Percentiles rank a stretch among this genome's conserved stretches.
Conservation (phyloP, 1,140 invertebrate genomes). For the Chymomyza costata region DNA sequence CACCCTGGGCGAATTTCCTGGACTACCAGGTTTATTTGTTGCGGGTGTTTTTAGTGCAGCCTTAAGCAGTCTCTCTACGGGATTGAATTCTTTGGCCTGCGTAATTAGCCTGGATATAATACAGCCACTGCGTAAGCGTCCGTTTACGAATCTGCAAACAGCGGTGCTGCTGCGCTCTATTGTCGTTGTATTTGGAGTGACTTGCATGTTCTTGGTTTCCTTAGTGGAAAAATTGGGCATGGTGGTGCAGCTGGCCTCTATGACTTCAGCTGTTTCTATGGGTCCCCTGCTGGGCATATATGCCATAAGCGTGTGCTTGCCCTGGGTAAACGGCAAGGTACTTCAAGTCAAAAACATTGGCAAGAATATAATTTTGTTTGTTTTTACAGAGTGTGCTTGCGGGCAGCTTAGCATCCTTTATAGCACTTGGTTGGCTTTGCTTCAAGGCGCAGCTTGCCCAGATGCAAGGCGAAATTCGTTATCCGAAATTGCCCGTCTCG, state of each 20-base stretch:
- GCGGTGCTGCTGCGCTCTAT: conserved; percentile 82
- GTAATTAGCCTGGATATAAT: conserved; percentile 91
- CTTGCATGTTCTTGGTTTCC: conserved; percentile 82
- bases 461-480: conserved; percentile 79
- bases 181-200: conserved; percentile 81
- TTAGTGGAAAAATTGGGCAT: conserved; percentile 84
- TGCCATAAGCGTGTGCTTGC: conserved; percentile 87
- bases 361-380: neutral
- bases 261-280: conserved; percentile 81
- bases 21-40: conserved; percentile 88
- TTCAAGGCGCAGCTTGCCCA: conserved; percentile 80
- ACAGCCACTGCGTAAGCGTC: conserved; percentile 79
- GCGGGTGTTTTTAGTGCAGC: conserved; percentile 91
- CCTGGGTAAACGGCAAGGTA: conserved; percentile 86
- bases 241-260: conserved; percentile 84
- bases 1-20: conserved; percentile 82
- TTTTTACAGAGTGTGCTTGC: conserved; percentile 50
- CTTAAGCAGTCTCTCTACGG: conserved; percentile 93
- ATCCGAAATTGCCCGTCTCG: conserved; percentile 79
- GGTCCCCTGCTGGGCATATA: conserved; percentile 89
- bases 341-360: no score
- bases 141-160: conserved; percentile 80
- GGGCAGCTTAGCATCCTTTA: conserved; percentile 52
- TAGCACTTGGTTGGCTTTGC: conserved; percentile 53
- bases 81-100: conserved; percentile 93